phyloP scores from a whole-genome alignment of 2,888 invertebrate species.

The Mythimna lalbum region DNA sequence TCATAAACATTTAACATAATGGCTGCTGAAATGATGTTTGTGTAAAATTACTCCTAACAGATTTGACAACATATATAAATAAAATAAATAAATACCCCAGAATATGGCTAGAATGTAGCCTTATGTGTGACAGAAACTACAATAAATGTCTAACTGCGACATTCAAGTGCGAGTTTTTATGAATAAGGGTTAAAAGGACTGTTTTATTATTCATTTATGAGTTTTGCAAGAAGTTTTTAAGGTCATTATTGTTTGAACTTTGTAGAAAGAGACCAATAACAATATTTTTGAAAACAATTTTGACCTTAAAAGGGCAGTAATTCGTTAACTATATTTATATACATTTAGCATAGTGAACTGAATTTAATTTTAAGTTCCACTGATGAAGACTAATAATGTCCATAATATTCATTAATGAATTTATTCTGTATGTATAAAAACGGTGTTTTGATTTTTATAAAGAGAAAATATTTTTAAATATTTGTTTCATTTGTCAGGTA shows the following conservation, averaged over 20 bases:
- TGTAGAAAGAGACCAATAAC: slow-evolving; percentile 22
- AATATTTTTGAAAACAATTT: slow-evolving; percentile 36
- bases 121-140: background rate
- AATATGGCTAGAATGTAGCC: background rate
- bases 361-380: slow-evolving; percentile 47
- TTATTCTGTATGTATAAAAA: slow-evolving; percentile 54
- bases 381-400: slow-evolving; percentile 48
- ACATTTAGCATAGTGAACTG: slow-evolving; percentile 35
- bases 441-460: slow-evolving; percentile 56
- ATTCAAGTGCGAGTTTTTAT: slow-evolving; percentile 5
- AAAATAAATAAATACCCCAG: background rate
- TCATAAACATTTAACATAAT: slow-evolving; percentile 8
- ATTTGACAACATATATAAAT: background rate
- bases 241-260: slow-evolving; percentile 33
- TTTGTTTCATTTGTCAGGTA: slow-evolving; percentile 34
- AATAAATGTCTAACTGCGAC: background rate
- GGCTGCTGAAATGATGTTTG: background rate
- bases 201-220: slow-evolving; percentile 10
- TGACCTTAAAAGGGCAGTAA: slow-evolving; percentile 12
- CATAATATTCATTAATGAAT: slow-evolving; percentile 51
- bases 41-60: background rate
- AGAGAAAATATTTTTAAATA: slow-evolving; percentile 50
- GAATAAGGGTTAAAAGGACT: slow-evolving; percentile 8
- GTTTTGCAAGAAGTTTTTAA: slow-evolving; percentile 30
- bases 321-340: slow-evolving; percentile 39